phyloP scores from a whole-genome alignment of 1,140 invertebrate species.

The Drosophila nasuta region DNA sequence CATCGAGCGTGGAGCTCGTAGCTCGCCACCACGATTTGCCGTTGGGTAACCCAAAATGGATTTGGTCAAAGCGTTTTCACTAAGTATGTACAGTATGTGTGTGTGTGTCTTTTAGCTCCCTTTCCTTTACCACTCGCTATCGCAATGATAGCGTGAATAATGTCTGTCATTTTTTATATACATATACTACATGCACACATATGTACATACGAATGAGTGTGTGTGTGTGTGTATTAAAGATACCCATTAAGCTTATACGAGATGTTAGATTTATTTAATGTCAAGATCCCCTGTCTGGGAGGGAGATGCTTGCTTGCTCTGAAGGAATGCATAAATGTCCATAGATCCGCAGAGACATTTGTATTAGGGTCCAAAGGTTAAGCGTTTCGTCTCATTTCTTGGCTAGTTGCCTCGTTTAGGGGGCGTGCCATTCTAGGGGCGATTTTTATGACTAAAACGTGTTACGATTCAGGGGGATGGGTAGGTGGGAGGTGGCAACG shows the following conservation, averaged over 20 bases:
- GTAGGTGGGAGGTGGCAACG: too few relatives aligned
- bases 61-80: slow-evolving; percentile 43
- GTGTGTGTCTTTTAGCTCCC: neutral
- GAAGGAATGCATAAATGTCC: slow-evolving; percentile 66
- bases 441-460: slow-evolving; percentile 80
- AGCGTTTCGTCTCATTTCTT: slow-evolving; percentile 45
- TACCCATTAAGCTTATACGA: slow-evolving; percentile 74
- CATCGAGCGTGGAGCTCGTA: slow-evolving; percentile 43
- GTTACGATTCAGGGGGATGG: slow-evolving; percentile 32
- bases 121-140: slow-evolving; percentile 11
- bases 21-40: slow-evolving; percentile 26
- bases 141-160: slow-evolving; percentile 82
- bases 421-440: slow-evolving; percentile 64
- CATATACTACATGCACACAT: slow-evolving; percentile 2
- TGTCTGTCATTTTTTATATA: slow-evolving; percentile 77
- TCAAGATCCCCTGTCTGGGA: slow-evolving; percentile 57
- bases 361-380: slow-evolving; percentile 59
- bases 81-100: slow-evolving; percentile 18
- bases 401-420: slow-evolving; percentile 68
- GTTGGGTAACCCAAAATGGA: slow-evolving; percentile 50
- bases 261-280: slow-evolving; percentile 82
- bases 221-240: slow-evolving; percentile 65
- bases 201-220: slow-evolving; percentile 20
- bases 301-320: neutral
- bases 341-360: slow-evolving; percentile 63